Evolutionary conservation across 2,797 vertebrate species (phyloP).

Genomic region (Gastrophryne carolinensis): DNA sequence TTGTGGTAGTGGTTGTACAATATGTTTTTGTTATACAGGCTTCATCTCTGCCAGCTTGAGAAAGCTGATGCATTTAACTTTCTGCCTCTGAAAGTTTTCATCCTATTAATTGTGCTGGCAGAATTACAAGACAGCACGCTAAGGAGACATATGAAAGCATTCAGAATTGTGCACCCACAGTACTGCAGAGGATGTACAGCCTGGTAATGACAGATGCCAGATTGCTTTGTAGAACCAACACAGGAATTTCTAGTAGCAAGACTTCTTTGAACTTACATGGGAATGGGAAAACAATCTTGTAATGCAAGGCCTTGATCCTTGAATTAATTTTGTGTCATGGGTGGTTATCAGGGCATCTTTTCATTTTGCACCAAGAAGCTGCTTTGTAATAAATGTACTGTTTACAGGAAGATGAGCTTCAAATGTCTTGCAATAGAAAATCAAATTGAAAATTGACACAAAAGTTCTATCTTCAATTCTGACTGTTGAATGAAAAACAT

Average conservation of each 20-base stretch:
- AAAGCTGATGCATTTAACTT: conserved; percentile 23
- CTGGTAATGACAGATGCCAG: conserved; percentile 26
- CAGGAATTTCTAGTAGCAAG: conserved; percentile 1
- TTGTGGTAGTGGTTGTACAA: neutral
- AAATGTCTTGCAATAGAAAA: neutral
- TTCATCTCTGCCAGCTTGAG: neutral
- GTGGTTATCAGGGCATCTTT: conserved; percentile 17
- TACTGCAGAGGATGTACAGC: conserved; percentile 11
- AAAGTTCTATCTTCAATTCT: too few species aligned
- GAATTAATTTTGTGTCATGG: conserved; percentile 18
- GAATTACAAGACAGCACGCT: neutral
- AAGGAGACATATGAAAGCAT: conserved; percentile 6
- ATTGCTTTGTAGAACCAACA: conserved; percentile 16
- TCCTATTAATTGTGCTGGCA: conserved; percentile 24
- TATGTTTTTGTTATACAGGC: neutral
- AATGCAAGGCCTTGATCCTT: conserved; percentile 4
- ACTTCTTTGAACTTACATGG: neutral
- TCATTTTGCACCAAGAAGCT: neutral
- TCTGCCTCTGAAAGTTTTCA: neutral
- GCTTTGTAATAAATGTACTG: neutral
- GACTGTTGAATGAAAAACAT: too few species aligned
- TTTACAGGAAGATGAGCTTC: neutral
- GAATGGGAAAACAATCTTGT: conserved; percentile 6
- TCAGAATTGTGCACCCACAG: neutral
- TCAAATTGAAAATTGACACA: too few species aligned